A percentile compares a stretch with the other conserved stretches of the same genome.
Evolutionary conservation across 2,888 invertebrate species (phyloP).

Genomic region (Idaea aversata): DNA sequence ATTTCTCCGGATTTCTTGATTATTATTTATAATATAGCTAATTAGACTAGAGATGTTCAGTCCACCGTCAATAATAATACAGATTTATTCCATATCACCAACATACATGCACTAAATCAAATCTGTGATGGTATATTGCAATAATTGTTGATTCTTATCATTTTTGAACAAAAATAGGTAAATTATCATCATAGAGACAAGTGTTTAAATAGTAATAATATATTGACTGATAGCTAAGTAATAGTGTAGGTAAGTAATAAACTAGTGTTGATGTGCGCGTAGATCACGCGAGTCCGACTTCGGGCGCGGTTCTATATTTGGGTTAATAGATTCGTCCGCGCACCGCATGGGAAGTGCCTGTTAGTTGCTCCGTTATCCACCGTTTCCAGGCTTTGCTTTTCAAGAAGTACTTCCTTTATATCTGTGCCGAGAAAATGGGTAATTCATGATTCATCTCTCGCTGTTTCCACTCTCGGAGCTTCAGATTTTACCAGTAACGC

Average conservation of each 20-base stretch:
- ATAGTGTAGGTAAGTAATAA: conserved; percentile 21
- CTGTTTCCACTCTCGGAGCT: not conserved
- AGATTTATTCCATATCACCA: not conserved
- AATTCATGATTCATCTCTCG: not conserved
- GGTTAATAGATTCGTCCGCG: conserved; percentile 80
- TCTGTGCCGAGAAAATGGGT: conserved; percentile 16
- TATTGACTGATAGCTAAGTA: conserved; percentile 4
- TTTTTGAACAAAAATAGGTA: not conserved
- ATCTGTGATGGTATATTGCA: conserved; percentile 10
- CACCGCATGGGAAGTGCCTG: conserved; percentile 75
- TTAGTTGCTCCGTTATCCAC: conserved; percentile 56
- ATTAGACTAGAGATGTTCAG: conserved; percentile 43
- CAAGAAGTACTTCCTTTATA: conserved; percentile 14
- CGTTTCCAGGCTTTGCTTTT: conserved; percentile 38
- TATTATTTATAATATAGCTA: conserved; percentile 47
- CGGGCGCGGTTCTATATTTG: conserved; percentile 78
- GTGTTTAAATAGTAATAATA: conserved; percentile 7
- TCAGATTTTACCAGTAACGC: not conserved
- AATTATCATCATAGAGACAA: conserved; percentile 2
- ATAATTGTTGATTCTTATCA: conserved; percentile 5
- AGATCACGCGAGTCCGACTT: conserved; percentile 53
- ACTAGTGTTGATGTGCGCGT: conserved; percentile 32
- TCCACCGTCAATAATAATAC: conserved; percentile 5
- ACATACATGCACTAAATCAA: conserved; percentile 4
- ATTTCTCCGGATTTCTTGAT: conserved; percentile 45